These are phyloP conservation scores for Riptortus pedestris DNA, from an alignment of 1,140 invertebrate species.

Conservation along the genomic window DNA sequence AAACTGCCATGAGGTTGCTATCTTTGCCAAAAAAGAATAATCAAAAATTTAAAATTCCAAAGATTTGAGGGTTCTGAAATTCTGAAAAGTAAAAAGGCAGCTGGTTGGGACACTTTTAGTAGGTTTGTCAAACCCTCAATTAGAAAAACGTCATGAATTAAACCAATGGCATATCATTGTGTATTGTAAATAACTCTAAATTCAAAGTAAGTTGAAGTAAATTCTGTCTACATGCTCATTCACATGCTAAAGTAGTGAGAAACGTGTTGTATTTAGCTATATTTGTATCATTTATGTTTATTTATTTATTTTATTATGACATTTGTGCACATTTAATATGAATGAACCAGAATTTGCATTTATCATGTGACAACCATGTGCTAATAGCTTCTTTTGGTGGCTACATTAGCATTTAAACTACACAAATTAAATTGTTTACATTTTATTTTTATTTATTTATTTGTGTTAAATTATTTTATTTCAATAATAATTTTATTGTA, in stretches of 20 bases:
- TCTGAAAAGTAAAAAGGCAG: neutral
- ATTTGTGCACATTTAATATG: slow-evolving; percentile 6
- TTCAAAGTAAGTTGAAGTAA: slow-evolving; percentile 6
- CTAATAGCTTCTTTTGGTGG: slow-evolving; percentile 9
- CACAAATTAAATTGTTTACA: neutral
- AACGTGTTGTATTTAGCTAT: slow-evolving; percentile 5
- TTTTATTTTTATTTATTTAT: slow-evolving; percentile 7
- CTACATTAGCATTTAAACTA: neutral
- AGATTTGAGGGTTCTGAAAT: neutral
- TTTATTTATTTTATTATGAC: slow-evolving; percentile 1
- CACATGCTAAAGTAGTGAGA: neutral
- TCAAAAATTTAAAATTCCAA: slow-evolving; percentile 8
- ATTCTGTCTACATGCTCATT: slow-evolving; percentile 10
- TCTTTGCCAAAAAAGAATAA: slow-evolving; percentile 15
- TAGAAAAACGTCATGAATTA: neutral
- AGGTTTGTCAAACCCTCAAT: too few relatives aligned
- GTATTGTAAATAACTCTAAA: slow-evolving; percentile 4
- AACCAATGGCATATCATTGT: neutral
- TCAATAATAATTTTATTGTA: slow-evolving; percentile 7
- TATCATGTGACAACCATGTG: slow-evolving; percentile 13
- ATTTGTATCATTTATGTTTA: neutral
- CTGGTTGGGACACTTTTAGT: neutral
- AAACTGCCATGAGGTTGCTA: neutral
- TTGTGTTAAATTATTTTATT: slow-evolving; percentile 12
- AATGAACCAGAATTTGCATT: slow-evolving; percentile 16